Conservation (phyloP, 64 coral and sea anemone genomes). For the Stylophora pistillata region DNA sequence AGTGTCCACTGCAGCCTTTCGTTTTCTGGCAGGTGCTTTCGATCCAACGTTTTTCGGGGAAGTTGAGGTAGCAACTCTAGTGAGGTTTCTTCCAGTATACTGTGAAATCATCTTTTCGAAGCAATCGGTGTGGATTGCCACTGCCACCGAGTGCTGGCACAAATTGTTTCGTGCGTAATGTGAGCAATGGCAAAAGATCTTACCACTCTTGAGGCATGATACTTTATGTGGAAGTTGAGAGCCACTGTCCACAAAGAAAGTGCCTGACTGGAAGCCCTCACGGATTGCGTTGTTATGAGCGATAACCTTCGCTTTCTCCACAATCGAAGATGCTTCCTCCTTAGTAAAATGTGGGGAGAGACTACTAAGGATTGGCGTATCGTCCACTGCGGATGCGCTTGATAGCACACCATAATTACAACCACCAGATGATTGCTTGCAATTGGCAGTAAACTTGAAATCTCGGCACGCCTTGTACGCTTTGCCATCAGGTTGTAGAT, state of each 20-base stretch:
- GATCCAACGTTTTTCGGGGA: constrained; percentile 43
- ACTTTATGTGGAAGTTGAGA: background rate
- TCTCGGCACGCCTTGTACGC: constrained; percentile 44
- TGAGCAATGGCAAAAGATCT: constrained; percentile 28
- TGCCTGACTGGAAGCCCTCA: constrained; percentile 45
- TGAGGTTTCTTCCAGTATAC: constrained; percentile 36
- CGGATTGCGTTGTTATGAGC: constrained; percentile 35
- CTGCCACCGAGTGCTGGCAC: constrained; percentile 44
- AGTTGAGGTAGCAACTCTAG: constrained; percentile 33
- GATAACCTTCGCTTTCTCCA: constrained; percentile 14
- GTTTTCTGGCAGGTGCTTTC: constrained; percentile 39
- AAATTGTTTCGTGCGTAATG: constrained; percentile 32
- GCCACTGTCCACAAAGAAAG: constrained; percentile 5
- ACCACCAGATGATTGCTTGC: background rate
- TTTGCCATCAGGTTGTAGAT: constrained; percentile 39
- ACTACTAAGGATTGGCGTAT: background rate
- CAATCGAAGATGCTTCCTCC: constrained; percentile 15
- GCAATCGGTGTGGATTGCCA: constrained; percentile 15
- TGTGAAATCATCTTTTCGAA: constrained; percentile 16
- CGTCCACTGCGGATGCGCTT: background rate
- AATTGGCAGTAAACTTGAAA: constrained; percentile 6
- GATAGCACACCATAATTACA: background rate
- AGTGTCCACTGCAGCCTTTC: background rate
- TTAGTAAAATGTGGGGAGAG: constrained; percentile 2
- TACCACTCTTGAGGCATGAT: constrained; percentile 53